These are phyloP conservation scores for Lithobates pipiens DNA, from an alignment of 2,797 vertebrate species.

Conservation along the genomic window DNA sequence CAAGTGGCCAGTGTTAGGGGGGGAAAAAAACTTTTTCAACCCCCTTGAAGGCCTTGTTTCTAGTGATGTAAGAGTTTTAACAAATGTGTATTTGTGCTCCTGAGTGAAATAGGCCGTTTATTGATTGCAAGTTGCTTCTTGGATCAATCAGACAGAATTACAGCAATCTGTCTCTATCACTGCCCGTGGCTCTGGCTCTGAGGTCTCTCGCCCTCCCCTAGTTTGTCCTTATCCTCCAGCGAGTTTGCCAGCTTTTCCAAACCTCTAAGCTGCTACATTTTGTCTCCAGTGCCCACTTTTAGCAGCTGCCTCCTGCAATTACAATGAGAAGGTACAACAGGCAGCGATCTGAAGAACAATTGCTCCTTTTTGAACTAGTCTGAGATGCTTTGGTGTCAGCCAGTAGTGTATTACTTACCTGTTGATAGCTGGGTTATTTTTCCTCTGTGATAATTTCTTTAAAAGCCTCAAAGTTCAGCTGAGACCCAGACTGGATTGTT, in stretches of 20 bases:
- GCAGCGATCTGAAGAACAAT: conserved; percentile 68
- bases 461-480: conserved; percentile 72
- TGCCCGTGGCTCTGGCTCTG: conserved; percentile 83
- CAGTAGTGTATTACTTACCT: conserved; percentile 73
- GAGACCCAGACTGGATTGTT: conserved; percentile 62
- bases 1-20: conserved; percentile 9
- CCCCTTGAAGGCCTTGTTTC: conserved; percentile 23
- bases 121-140: conserved; percentile 93
- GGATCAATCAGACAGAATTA: conserved; percentile 99
- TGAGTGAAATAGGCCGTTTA: conserved; percentile 83
- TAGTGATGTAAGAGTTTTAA: conserved; percentile 46
- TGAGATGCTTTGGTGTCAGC: conserved; percentile 70
- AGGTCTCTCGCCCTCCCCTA: conserved; percentile 70
- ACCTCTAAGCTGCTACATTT: conserved; percentile 68
- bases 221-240: conserved; percentile 70
- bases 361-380: conserved; percentile 64
- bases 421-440: conserved; percentile 70
- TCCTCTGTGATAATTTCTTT: conserved; percentile 71
- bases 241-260: conserved; percentile 52
- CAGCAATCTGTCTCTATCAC: conserved; percentile 99
- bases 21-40: conserved; percentile 12
- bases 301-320: conserved; percentile 78
- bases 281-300: conserved; percentile 73
- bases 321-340: conserved; percentile 70
- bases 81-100: conserved; percentile 59